phyloP scores from a whole-genome alignment of 2,113 vertebrate species.

The Irena cyanogastra region DNA sequence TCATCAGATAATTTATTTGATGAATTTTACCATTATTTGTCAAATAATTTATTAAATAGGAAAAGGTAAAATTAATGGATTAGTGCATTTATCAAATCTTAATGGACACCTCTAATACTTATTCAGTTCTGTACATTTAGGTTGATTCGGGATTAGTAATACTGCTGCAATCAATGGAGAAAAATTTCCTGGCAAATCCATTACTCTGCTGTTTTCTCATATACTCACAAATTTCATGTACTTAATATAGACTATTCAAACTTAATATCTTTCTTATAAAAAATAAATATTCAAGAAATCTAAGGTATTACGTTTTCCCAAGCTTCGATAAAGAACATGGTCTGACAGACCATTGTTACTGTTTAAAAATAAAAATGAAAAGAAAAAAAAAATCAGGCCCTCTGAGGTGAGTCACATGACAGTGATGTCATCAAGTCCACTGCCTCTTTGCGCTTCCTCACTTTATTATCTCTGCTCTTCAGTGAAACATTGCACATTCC shows the following conservation, averaged over 20 bases:
- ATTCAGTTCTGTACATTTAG: slow-evolving; percentile 10
- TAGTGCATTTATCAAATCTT: slow-evolving; percentile 29
- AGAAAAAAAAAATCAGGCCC: neutral
- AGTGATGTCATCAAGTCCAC: neutral
- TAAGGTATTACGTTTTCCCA: neutral
- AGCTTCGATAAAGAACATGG: neutral
- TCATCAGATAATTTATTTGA: slow-evolving; percentile 58
- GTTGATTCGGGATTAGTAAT: slow-evolving; percentile 33
- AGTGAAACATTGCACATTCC: neutral
- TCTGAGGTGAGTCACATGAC: neutral
- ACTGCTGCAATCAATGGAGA: slow-evolving; percentile 31
- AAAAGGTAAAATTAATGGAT: slow-evolving; percentile 55
- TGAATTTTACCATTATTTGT: slow-evolving; percentile 62
- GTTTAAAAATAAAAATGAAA: neutral
- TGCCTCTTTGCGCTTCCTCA: neutral
- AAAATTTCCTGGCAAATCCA: neutral
- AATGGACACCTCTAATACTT: slow-evolving; percentile 7
- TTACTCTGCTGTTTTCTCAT: slow-evolving; percentile 5
- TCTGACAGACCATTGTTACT: neutral
- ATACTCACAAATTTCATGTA: neutral
- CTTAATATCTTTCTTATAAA: neutral
- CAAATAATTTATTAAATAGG: slow-evolving; percentile 62
- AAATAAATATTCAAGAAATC: neutral
- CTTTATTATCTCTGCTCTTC: neutral
- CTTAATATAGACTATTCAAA: neutral